Conservation (phyloP, 92 coral and sea anemone species). For the Micromussa lordhowensis region DNA sequence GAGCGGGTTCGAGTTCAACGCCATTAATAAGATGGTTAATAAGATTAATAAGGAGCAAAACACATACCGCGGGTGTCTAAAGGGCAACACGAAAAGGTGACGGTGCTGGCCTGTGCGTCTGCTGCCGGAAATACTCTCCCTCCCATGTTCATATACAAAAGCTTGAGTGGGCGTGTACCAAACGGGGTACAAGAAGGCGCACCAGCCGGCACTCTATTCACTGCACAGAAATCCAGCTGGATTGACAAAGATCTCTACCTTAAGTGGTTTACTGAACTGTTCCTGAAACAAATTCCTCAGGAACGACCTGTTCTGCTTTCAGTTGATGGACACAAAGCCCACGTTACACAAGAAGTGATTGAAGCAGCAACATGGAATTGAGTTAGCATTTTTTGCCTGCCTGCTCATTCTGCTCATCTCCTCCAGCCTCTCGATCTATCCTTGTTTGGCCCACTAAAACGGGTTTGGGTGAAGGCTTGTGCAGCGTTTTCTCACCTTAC, state of each 20-base stretch:
- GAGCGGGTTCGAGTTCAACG: constrained; percentile 45
- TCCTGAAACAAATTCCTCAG: neutral
- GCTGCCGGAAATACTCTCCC: constrained; percentile 43
- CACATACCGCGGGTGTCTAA: constrained; percentile 21
- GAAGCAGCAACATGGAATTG: neutral
- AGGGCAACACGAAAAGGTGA: constrained; percentile 43
- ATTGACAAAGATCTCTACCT: constrained; percentile 41
- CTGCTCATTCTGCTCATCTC: neutral
- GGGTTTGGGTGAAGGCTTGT: neutral
- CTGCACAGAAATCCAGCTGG: constrained; percentile 22
- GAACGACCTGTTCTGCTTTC: neutral
- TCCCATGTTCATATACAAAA: constrained; percentile 34
- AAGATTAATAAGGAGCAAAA: constrained; percentile 21
- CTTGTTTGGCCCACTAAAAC: neutral
- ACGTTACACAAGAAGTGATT: neutral
- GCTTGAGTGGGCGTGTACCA: constrained; percentile 17
- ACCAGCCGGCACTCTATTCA: constrained; percentile 25
- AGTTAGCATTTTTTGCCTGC: neutral
- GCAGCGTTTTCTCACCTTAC: neutral
- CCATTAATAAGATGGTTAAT: constrained; percentile 37
- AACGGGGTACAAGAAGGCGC: constrained; percentile 30
- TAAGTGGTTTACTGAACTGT: neutral
- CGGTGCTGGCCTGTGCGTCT: constrained; percentile 38
- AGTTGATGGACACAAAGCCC: neutral
- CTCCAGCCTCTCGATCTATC: neutral